A percentile compares a stretch with the other conserved stretches of the same genome.
Conservation (phyloP, 2,113 vertebrate genomes). For the Oophaga pumilio region DNA sequence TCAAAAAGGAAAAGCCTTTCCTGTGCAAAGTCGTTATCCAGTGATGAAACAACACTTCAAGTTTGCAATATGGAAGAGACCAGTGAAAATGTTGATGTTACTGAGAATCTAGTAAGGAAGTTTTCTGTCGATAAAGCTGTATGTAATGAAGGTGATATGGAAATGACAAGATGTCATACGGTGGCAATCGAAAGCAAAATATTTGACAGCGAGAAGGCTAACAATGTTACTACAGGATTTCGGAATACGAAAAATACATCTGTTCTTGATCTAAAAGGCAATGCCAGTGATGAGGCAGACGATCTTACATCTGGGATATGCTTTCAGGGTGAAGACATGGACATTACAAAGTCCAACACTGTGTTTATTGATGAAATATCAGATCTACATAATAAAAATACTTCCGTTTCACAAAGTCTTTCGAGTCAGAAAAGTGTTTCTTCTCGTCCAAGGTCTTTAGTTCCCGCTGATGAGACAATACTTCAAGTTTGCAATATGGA, state of each 20-base stretch:
- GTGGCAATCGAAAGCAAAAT: neutral
- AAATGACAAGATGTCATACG: conserved; percentile 55
- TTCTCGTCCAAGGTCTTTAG: conserved; percentile 26
- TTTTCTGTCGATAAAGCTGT: conserved; percentile 52
- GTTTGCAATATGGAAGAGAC: conserved; percentile 68
- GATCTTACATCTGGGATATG: neutral
- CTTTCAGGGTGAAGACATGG: conserved; percentile 43
- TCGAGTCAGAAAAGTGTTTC: conserved; percentile 60
- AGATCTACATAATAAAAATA: neutral
- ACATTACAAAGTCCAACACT: conserved; percentile 47
- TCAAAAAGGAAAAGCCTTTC: conserved; percentile 60
- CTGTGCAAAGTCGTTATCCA: conserved; percentile 23
- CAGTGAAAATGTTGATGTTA: neutral
- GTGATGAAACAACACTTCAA: conserved; percentile 60
- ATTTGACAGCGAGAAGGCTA: neutral
- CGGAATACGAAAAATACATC: conserved; percentile 64
- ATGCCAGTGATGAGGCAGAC: neutral
- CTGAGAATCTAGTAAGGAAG: neutral
- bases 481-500: conserved; percentile 65
- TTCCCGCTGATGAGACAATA: conserved; percentile 61
- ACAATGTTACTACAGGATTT: neutral
- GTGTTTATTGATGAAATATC: conserved; percentile 51
- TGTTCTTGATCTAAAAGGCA: neutral
- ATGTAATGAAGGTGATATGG: conserved; percentile 59
- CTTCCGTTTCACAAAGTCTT: no score